These are phyloP conservation scores for Alcedo quadribrachys DNA, from an alignment of 2,797 vertebrate genomes.

Conservation along the genomic window DNA sequence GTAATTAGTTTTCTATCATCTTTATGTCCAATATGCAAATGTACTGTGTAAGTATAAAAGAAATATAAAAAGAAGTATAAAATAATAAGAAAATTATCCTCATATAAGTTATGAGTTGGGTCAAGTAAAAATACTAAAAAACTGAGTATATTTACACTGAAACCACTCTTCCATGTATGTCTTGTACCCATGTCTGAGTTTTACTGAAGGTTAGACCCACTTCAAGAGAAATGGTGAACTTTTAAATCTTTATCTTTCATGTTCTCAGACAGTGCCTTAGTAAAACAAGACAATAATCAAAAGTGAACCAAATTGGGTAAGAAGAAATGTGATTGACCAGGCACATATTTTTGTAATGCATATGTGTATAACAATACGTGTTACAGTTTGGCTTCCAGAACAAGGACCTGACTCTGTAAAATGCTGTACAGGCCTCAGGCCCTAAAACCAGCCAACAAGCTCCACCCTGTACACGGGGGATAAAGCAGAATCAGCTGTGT, in stretches of 20 bases:
- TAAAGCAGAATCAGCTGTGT: constrained; percentile 91
- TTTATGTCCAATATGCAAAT: not conserved
- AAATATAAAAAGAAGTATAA: too few species aligned
- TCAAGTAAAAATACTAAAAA: not conserved
- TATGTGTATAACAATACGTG: not conserved
- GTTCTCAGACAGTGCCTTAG: not conserved
- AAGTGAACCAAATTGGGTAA: not conserved
- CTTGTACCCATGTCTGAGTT: not conserved
- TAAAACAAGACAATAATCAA: not conserved
- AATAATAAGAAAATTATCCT: not conserved
- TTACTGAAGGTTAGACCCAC: not conserved
- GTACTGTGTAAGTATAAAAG: not conserved
- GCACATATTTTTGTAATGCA: constrained; percentile 25
- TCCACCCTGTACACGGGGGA: constrained; percentile 74
- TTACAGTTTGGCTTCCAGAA: constrained; percentile 77
- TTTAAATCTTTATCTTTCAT: not conserved
- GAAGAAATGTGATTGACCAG: constrained; percentile 46
- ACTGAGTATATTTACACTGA: not conserved
- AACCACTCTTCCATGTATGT: not conserved
- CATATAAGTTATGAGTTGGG: not conserved
- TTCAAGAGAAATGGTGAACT: not conserved
- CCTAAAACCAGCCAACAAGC: constrained; percentile 82
- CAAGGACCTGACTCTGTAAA: constrained; percentile 71
- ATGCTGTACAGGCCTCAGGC: constrained; percentile 80
- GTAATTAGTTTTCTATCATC: not conserved